phyloP scores from a whole-genome alignment of 2,797 vertebrate species.

The Nannoperca australis region DNA sequence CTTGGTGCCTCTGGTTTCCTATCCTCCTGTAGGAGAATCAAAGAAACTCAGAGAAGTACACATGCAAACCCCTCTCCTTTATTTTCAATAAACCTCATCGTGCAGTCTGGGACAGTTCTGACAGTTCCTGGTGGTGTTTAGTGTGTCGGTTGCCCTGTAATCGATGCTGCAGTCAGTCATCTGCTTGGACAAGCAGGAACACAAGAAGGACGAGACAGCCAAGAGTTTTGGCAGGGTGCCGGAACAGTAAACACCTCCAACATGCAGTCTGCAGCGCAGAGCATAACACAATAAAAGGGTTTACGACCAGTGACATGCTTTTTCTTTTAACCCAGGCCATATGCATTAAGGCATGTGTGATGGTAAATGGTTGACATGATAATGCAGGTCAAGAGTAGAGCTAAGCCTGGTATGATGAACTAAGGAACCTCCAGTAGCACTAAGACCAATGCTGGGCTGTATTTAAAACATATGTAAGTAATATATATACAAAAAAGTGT shows the following conservation, averaged over 20 bases:
- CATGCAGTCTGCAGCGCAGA: background rate
- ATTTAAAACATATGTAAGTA: background rate
- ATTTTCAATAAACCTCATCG: constrained; percentile 23
- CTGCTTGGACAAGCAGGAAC: constrained; percentile 39
- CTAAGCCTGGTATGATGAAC: constrained; percentile 21
- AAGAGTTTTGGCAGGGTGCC: constrained; percentile 36
- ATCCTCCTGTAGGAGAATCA: background rate
- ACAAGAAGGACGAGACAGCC: constrained; percentile 57
- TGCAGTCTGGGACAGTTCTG: constrained; percentile 9
- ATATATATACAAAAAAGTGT: too few relatives aligned
- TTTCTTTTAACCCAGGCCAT: constrained; percentile 32
- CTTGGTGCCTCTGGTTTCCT: constrained; percentile 21
- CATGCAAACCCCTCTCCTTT: constrained; percentile 20
- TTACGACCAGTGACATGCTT: constrained; percentile 49
- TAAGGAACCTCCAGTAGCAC: constrained; percentile 7
- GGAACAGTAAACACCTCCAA: constrained; percentile 53
- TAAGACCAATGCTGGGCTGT: background rate
- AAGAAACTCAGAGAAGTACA: constrained; percentile 10
- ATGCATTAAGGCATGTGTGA: constrained; percentile 19
- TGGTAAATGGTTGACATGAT: constrained; percentile 32
- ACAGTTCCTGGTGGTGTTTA: constrained; percentile 32
- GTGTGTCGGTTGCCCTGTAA: constrained; percentile 21
- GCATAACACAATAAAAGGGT: constrained; percentile 31
- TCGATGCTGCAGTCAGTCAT: constrained; percentile 50
- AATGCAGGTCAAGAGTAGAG: constrained; percentile 32